These are phyloP conservation scores for Premnoplex brunnescens DNA, from an alignment of 2,797 vertebrate species.

Conservation along the genomic window DNA sequence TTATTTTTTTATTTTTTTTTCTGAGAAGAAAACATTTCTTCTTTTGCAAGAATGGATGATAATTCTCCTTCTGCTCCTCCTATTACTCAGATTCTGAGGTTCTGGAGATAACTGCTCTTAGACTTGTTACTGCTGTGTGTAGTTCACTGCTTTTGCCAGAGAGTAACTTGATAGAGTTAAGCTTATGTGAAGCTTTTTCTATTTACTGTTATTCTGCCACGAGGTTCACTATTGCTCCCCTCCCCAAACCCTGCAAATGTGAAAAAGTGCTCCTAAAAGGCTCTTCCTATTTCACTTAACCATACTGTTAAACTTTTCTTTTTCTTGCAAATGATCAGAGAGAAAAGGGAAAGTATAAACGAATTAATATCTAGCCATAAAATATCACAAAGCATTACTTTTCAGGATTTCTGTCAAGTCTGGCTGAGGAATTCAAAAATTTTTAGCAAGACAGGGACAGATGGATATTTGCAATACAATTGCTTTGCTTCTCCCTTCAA, in stretches of 20 bases:
- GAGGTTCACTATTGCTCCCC: background rate
- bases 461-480: background rate
- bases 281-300: background rate
- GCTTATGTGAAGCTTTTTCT: background rate
- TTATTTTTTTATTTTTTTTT: background rate
- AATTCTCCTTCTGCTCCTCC: background rate
- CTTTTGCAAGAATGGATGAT: background rate
- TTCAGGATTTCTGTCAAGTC: background rate
- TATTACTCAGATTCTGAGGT: background rate
- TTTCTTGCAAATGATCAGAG: background rate
- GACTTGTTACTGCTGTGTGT: background rate
- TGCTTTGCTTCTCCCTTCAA: background rate
- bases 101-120: background rate
- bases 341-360: background rate
- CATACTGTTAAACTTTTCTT: background rate
- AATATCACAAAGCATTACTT: background rate
- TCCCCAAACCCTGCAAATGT: fast-evolving
- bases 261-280: background rate
- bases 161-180: background rate
- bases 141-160: background rate
- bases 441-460: background rate
- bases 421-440: background rate
- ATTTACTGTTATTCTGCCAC: background rate
- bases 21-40: background rate
- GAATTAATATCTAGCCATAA: background rate